Evolutionary conservation across 2,888 invertebrate genomes (phyloP).

Genomic region (Sicus ferrugineus): DNA sequence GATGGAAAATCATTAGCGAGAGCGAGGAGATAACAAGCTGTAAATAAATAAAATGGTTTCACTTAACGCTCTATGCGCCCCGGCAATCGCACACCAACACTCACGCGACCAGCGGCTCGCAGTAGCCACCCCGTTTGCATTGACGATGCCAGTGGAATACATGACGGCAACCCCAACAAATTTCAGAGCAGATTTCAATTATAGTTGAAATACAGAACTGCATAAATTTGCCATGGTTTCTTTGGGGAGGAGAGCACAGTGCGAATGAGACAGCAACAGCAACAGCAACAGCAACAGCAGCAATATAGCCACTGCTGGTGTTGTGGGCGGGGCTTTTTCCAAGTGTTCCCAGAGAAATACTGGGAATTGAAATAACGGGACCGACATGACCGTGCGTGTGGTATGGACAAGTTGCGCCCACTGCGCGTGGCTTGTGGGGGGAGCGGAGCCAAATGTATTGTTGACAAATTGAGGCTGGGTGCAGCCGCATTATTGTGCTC

Average conservation of each 20-base stretch:
- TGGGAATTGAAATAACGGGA: conserved; percentile 4
- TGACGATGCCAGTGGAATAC: neutral
- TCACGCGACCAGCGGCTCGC: neutral
- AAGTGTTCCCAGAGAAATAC: neutral
- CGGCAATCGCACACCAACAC: conserved; percentile 11
- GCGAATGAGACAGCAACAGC: neutral
- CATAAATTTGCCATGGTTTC: no score
- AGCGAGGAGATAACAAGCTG: neutral
- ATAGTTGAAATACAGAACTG: no score
- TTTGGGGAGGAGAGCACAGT: neutral
- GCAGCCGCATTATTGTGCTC: conserved; percentile 27
- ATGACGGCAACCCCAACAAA: no score
- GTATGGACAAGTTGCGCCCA: no score
- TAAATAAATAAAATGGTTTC: conserved; percentile 56
- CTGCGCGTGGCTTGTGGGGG: neutral
- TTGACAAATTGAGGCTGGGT: conserved; percentile 46
- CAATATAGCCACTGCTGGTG: neutral
- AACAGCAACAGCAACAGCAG: neutral
- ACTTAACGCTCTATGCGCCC: conserved; percentile 46
- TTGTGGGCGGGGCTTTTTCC: conserved; percentile 7
- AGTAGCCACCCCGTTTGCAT: no score
- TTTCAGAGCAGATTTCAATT: no score
- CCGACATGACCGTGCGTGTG: neutral
- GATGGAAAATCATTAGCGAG: conserved; percentile 55
- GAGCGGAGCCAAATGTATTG: conserved; percentile 39